These are phyloP conservation scores for Henricia sp. DNA, from an alignment of 53 echinoderm and acorn worm genomes.

Conservation along the genomic window DNA sequence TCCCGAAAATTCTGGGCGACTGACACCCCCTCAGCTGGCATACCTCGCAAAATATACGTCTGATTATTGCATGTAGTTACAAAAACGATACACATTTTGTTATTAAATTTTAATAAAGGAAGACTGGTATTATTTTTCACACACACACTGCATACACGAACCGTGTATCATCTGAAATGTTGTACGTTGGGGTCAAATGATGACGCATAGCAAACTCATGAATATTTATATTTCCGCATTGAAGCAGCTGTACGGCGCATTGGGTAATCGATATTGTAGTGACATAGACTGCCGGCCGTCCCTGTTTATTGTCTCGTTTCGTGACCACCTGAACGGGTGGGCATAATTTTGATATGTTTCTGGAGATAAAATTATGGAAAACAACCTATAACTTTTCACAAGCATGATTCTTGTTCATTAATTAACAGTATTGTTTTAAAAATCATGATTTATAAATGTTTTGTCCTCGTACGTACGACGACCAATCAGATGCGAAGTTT, in stretches of 20 bases:
- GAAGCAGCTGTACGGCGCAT: too few species aligned
- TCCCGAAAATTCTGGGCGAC: neutral
- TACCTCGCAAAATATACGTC: neutral
- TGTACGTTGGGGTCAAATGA: slow-evolving; percentile 29
- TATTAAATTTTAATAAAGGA: neutral
- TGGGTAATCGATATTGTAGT: neutral
- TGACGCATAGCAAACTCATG: slow-evolving; percentile 43
- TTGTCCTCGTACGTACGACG: too few species aligned
- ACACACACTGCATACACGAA: neutral
- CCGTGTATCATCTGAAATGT: neutral
- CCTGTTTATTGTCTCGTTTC: neutral
- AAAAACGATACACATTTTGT: neutral
- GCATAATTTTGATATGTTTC: neutral
- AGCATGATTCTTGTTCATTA: too few species aligned
- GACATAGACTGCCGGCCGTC: neutral
- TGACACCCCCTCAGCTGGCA: neutral
- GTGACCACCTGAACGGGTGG: neutral
- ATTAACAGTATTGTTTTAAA: too few species aligned
- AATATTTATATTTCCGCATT: slow-evolving; percentile 26
- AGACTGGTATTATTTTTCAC: neutral
- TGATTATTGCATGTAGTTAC: neutral
- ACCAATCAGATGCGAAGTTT: too few species aligned
- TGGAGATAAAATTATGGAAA: neutral
- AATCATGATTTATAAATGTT: too few species aligned
- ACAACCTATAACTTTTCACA: neutral